Evolutionary conservation across 2,888 invertebrate species (phyloP), one percentile per base, ranked within the genome.

Genomic region (Melikaiella ostensackeni): DNA sequence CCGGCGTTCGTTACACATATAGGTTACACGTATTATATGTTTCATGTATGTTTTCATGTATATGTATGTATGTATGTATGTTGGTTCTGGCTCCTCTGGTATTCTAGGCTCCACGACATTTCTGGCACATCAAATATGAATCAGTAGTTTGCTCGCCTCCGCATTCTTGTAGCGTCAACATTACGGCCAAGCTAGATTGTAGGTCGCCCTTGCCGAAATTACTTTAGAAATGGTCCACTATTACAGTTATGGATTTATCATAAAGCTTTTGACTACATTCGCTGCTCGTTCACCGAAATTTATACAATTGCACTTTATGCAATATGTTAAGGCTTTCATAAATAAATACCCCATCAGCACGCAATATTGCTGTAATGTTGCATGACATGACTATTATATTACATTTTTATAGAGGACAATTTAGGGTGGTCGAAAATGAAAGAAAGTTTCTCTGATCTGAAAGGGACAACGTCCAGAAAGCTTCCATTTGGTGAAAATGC

Each of bases 41-140:
- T 70, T 50, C 11, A 50, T 55, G 70, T 70, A 70, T 30, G 30
- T 30, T n/a, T n/a, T n/a, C n/a, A 3, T 16, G 16, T 42, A 8
- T 64, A 30, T 46, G 35, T 61, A 33, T 19, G 21, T 61, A 76
- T 33, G 8, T 38, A 64, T 16, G 64, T 19, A 46, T 2, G 9
- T 13, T 30, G 33, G 21, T 76, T 42, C 73, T 70, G 75, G 70
- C 70, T 70, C n/a, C 50, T 50, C 30, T 70, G 50, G 50, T 30
- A 50, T 70, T 50, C 70, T 55, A 70, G 70, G 70, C 70, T 63
- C 64, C 27, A 70, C 75, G 64, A 75, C 75, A 55, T 66, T 77
- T 66, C 75, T 66, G 75, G 66, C 42, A 42, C 61, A 77, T 77
- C 77, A 77, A 75, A 75, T 38, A 57, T 75, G 59, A 75, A 77